A percentile compares a stretch with the other conserved stretches of the same genome.
phyloP scores from a whole-genome alignment of 2,888 invertebrate genomes.

The Panorpa germanica region DNA sequence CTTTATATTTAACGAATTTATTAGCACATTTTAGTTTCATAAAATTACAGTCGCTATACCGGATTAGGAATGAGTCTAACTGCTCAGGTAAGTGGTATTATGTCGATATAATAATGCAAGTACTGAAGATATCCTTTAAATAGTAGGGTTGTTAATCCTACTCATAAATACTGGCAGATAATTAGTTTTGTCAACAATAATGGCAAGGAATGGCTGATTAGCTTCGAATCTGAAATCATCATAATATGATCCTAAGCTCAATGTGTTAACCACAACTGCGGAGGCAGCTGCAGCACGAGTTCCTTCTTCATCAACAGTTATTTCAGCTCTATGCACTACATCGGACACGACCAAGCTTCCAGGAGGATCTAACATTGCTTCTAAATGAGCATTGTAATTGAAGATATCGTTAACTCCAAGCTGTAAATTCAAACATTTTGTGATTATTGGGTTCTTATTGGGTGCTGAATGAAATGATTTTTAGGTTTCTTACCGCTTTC shows the following conservation, averaged over 20 bases:
- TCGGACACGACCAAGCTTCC: conserved; percentile 22
- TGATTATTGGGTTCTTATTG: neutral
- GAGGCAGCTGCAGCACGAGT: conserved; percentile 26
- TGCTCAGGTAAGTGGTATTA: too few species aligned
- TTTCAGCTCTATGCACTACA: conserved; percentile 26
- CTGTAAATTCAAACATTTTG: conserved; percentile 18
- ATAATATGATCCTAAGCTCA: conserved; percentile 22
- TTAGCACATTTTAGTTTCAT: too few species aligned
- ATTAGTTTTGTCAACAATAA: conserved; percentile 25
- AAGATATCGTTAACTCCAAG: conserved; percentile 26
- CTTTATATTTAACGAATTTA: too few species aligned
- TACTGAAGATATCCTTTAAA: too few species aligned
- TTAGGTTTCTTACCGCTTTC: conserved; percentile 21
- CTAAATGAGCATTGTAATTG: conserved; percentile 20
- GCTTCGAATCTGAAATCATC: conserved; percentile 21
- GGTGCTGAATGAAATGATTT: neutral
- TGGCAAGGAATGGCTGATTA: conserved; percentile 26
- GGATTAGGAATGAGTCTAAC: too few species aligned
- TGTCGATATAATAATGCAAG: too few species aligned
- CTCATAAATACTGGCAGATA: conserved; percentile 27
- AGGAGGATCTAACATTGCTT: conserved; percentile 17
- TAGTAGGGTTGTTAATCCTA: conserved; percentile 27
- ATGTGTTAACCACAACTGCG: conserved; percentile 24
- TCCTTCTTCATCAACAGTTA: conserved; percentile 29
- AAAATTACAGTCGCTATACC: too few species aligned